Evolutionary conservation across 2,888 invertebrate species (phyloP).

Genomic region (Cistogaster globosa): DNA sequence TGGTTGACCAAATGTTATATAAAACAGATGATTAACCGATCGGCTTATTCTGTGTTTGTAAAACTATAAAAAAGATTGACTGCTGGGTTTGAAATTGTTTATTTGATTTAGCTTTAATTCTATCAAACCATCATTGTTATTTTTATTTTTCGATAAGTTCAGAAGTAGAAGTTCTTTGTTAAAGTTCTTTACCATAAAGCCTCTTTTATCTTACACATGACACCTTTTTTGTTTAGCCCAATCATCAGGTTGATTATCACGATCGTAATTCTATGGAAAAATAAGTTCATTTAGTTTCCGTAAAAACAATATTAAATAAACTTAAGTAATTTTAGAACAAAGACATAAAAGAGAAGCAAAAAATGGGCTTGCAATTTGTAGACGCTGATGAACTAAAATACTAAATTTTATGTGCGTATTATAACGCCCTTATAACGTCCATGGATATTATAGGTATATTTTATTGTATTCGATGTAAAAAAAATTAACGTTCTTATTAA

Average conservation of each 20-base stretch:
- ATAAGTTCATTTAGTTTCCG: neutral
- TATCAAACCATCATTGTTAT: conserved; percentile 11
- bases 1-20: too few species aligned
- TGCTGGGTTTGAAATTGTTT: conserved; percentile 15
- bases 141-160: conserved; percentile 11
- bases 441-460: too few species aligned
- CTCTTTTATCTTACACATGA: neutral
- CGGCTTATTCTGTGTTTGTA: too few species aligned
- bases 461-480: too few species aligned
- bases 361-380: neutral
- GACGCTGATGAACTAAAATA: neutral
- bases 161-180: conserved; percentile 45
- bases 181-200: conserved; percentile 37
- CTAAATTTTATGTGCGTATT: too few species aligned
- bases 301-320: conserved; percentile 6
- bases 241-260: conserved; percentile 51
- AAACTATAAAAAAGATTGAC: neutral
- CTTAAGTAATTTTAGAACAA: neutral
- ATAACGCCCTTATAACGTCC: too few species aligned
- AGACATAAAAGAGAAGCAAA: neutral
- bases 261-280: conserved; percentile 26
- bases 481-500: too few species aligned
- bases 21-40: too few species aligned
- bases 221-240: conserved; percentile 4
- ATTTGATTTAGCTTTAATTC: conserved; percentile 36